Percentiles rank a stretch among this genome's conserved stretches.
Conservation (phyloP, 2,113 vertebrate species). For the Pachycephala philippinensis region DNA sequence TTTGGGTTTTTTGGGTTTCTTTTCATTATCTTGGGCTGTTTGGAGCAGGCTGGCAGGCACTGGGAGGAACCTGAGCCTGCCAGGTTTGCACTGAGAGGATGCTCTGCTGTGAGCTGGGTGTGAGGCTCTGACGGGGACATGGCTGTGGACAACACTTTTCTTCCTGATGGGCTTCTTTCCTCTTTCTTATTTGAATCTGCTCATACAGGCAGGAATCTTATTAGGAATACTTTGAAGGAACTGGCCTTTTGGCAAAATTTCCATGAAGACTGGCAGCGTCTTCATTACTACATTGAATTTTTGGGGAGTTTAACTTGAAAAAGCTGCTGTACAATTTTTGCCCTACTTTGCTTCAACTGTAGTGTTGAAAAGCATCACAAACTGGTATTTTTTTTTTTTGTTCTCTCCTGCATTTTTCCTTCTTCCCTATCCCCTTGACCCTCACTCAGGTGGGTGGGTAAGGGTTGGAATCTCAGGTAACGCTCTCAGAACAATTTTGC, state of each 20-base stretch:
- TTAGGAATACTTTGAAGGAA: neutral
- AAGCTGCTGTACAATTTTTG: neutral
- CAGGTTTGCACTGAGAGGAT: constrained; percentile 9
- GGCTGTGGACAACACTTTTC: neutral
- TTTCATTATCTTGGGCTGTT: constrained; percentile 19
- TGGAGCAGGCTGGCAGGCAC: neutral
- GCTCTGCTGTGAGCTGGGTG: constrained; percentile 37
- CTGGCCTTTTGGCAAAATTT: neutral
- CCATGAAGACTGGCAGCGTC: neutral
- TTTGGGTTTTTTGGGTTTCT: neutral
- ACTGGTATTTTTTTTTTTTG: neutral
- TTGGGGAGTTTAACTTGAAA: neutral
- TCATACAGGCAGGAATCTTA: neutral
- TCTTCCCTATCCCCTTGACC: neutral
- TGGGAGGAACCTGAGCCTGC: neutral
- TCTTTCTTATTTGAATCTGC: neutral
- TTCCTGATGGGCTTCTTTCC: neutral
- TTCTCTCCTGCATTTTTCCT: neutral
- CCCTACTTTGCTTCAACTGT: neutral
- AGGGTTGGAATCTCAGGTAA: neutral
- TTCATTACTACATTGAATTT: neutral
- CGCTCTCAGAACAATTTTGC: neutral
- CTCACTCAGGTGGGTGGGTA: neutral
- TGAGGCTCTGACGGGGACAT: neutral
- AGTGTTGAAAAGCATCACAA: neutral